These are phyloP conservation scores for Uria aalge DNA, from an alignment of 2,113 vertebrate genomes.

Conservation along the genomic window DNA sequence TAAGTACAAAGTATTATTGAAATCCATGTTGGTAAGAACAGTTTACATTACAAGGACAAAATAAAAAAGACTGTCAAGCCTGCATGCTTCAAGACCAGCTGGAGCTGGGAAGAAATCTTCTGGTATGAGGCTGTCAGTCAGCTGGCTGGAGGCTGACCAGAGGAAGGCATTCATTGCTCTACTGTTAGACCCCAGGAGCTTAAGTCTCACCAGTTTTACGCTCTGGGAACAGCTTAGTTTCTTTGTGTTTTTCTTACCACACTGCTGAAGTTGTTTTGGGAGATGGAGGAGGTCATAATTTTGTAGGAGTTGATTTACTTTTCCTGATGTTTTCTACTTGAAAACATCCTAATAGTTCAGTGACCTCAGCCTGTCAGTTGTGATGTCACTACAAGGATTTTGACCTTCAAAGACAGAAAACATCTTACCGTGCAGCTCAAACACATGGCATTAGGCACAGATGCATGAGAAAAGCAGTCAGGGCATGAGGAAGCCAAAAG, in stretches of 20 bases:
- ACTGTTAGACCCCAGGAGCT: fast-evolving
- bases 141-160: neutral
- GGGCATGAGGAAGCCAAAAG: neutral
- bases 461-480: neutral
- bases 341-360: neutral
- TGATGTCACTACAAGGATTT: neutral
- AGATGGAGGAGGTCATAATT: neutral
- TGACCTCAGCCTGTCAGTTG: neutral
- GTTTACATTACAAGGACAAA: neutral
- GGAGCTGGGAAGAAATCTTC: neutral
- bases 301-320: neutral
- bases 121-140: neutral
- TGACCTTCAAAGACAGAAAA: conserved; percentile 20
- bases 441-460: neutral
- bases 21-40: neutral
- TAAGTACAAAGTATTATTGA: neutral
- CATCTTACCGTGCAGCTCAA: neutral
- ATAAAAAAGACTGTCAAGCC: neutral
- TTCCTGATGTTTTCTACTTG: neutral
- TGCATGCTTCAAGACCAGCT: neutral
- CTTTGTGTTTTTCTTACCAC: neutral
- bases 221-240: neutral
- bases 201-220: neutral
- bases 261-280: neutral
- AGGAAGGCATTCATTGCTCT: neutral